Evolutionary conservation across 2,113 vertebrate genomes (phyloP).

Genomic region (Neoarius graeffei): DNA sequence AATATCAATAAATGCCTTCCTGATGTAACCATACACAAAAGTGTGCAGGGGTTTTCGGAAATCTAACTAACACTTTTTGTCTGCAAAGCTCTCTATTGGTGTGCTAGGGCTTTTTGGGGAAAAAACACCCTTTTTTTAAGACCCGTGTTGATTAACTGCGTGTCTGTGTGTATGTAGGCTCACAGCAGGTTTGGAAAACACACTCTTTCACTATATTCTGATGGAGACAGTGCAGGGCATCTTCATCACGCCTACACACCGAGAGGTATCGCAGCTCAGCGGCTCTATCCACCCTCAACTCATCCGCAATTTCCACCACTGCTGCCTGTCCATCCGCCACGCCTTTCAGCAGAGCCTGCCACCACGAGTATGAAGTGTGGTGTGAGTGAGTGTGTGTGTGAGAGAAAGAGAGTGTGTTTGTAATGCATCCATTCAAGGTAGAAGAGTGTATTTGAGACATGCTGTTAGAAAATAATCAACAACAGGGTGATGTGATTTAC

Average conservation of each 20-base stretch:
- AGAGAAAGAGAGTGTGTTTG: neutral
- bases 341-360: slow-evolving; percentile 84
- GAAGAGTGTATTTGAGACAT: neutral
- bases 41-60: neutral
- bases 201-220: slow-evolving; percentile 92
- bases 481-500: neutral
- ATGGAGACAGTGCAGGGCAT: slow-evolving; percentile 91
- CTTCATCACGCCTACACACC: slow-evolving; percentile 91
- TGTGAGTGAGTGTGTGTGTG: neutral
- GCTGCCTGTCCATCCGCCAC: slow-evolving; percentile 90
- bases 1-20: neutral
- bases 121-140: neutral
- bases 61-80: neutral
- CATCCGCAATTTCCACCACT: slow-evolving; percentile 92
- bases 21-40: neutral
- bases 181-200: slow-evolving; percentile 89
- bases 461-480: too few relatives aligned
- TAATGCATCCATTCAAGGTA: neutral
- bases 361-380: slow-evolving; percentile 70
- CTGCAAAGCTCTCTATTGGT: neutral
- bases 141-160: neutral
- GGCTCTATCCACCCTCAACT: slow-evolving; percentile 89
- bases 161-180: slow-evolving; percentile 70
- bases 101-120: too few relatives aligned
- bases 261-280: slow-evolving; percentile 82